Base-by-base conservation (phyloP, 2,888 invertebrate species). In the Caradrina clavipalpis region DNA sequence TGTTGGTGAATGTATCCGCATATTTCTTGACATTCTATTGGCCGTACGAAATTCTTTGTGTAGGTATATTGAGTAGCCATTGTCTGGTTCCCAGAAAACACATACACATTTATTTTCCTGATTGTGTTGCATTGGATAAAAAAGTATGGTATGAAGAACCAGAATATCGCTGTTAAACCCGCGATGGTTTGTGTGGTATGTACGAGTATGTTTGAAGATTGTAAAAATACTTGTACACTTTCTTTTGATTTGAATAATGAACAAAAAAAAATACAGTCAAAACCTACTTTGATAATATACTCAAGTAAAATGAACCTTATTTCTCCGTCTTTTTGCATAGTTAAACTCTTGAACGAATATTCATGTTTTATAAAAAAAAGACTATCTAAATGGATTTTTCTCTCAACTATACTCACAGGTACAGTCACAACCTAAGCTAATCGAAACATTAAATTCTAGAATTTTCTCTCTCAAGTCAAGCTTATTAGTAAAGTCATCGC, bases 401-500 rank as follows among this genome's bases (percentile, higher is more conserved):
- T 63, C 13, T 17, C 3, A 26, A 26, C 17, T 21, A 17, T 26
- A 10, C 22, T 17, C 5, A 17, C 15, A 15, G 45, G 45, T 45
- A 17, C 17, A 45, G 15, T 45, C 45, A 45, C 5, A 45, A 45
- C 15, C 45, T 22, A 1, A 56, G 6, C 13, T 51, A n/a, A 5
- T 39, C 19, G 39, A 50, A 63, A 39, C 19, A 69, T 21, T 69
- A 13, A 5, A 53, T 61, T 21, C 4, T 17, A 1, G 11, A 35
- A 55, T 26, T 63, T 56, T 11, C 55, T 50, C 2, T 51, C 11
- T 11, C 17, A 49, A 63, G 1, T 15, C 22, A 2, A 49, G 17
- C 42, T 55, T 63, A 31, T 22, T 35, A 35, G 45, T 21, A 42
- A 26, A 22, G 51, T 62, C 50, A 13, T n/a, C 31, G 76, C 26